Evolutionary conservation across 2,113 vertebrate genomes (phyloP), one percentile per base, ranked within the genome.

Genomic region (Anoplopoma fimbria): DNA sequence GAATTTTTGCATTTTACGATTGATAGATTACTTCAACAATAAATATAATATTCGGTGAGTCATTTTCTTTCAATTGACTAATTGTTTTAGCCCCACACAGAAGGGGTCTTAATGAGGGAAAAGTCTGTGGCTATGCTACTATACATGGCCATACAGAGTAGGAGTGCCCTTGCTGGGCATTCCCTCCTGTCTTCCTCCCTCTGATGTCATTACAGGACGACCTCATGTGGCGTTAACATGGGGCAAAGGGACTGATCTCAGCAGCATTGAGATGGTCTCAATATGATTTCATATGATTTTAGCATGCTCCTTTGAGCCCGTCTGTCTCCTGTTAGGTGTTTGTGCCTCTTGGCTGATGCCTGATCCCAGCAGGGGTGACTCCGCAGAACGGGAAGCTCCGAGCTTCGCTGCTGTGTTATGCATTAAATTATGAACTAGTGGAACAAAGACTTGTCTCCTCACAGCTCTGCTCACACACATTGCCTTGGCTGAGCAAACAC

Each of bases 271-370:
- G 75, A 85, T 75, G 49, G 47, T 88, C 78, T 63, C 77, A 51
- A 81, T 86, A 82, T 77, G 79, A n/a, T n/a, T n/a, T n/a, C n/a
- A n/a, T n/a, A n/a, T n/a, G n/a, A 87, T 74, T 71, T 81, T 60
- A 79, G 60, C 9, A 5, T 64, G 65, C 76, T 55, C 76, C 78
- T 88, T 78, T 82, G 83, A 76, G 77, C 80, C 74, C 85, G 82
- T 86, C 87, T 79, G 81, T 80, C 82, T 82, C 57, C 83, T 6
- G 68, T 85, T 77, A 82, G 81, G 68, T 86, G 82, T 87, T 76
- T 86, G 75, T 49, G 65, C 69, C 87, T 69, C 68, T 83, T 34
- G 6, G 17, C 86, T 84, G 55, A 71, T 70, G 72, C n/a, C 75
- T 69, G 64, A 82, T 71, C 85, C 69, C 85, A 90, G 88, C 85